Evolutionary conservation across 1,140 invertebrate genomes (phyloP).

Genomic region (Melanaphis sacchari): DNA sequence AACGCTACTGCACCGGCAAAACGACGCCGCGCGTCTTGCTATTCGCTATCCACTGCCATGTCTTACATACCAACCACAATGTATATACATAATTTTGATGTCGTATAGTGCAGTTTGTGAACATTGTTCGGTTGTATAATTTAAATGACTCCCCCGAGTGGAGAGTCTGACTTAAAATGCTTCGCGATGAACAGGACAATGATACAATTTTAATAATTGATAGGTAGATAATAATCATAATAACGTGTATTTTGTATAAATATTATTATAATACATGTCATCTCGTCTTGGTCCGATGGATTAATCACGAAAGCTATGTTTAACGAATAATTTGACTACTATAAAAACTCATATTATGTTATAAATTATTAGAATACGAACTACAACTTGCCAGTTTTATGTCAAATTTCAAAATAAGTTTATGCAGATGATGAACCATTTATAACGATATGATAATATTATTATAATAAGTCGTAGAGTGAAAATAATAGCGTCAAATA

Average conservation of each 20-base stretch:
- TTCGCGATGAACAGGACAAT: not conserved
- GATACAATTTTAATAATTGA: not conserved
- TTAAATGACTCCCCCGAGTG: conserved; percentile 34
- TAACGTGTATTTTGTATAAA: not conserved
- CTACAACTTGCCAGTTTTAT: not conserved
- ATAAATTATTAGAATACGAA: not conserved
- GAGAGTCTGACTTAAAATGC: not conserved
- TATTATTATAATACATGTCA: not conserved
- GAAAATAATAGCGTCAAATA: too few species aligned
- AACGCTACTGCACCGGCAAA: not conserved
- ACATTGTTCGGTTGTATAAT: not conserved
- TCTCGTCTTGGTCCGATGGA: not conserved
- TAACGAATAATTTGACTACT: not conserved
- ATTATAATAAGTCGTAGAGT: too few species aligned
- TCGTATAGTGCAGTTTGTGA: not conserved
- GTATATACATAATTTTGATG: not conserved
- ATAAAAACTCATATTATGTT: not conserved
- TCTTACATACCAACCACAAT: not conserved
- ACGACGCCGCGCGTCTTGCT: not conserved
- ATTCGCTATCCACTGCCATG: not conserved
- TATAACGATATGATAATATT: not conserved
- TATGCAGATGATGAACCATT: not conserved
- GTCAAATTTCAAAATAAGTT: too few species aligned
- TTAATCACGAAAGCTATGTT: not conserved
- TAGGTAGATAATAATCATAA: not conserved